Evolutionary conservation across 2,888 invertebrate species (phyloP).

Genomic region (Agrotis clavis): DNA sequence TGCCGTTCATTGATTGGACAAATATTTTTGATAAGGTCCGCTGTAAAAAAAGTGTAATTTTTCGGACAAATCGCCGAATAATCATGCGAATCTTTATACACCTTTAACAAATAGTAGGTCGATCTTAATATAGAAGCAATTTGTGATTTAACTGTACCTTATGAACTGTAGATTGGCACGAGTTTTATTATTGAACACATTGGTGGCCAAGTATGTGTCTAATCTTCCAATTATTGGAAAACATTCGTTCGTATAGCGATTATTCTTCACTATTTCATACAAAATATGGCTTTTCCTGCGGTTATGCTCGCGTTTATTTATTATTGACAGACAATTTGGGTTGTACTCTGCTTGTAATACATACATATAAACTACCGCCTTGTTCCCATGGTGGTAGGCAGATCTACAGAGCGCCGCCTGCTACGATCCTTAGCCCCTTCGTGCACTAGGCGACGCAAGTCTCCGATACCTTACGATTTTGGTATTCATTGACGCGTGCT

Average conservation of each 20-base stretch:
- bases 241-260: neutral
- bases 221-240: conserved; percentile 1
- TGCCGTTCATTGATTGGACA: neutral
- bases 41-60: neutral
- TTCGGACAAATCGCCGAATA: conserved; percentile 10
- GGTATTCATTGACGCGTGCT: no score
- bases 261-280: no score
- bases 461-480: no score
- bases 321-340: no score
- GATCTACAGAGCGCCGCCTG: no score
- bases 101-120: conserved; percentile 32
- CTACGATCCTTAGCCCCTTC: no score
- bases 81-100: conserved; percentile 12
- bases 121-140: conserved; percentile 42
- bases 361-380: no score
- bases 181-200: conserved; percentile 34
- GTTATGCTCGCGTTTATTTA: no score
- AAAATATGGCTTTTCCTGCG: no score
- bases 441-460: no score
- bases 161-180: neutral
- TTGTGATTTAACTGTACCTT: conserved; percentile 33
- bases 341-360: no score
- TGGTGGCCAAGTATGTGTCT: neutral
- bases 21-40: neutral
- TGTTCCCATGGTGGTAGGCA: no score